Evolutionary conservation across 2,113 vertebrate species (phyloP), one percentile per base, ranked within the genome.

Genomic region (Aythya baeri): DNA sequence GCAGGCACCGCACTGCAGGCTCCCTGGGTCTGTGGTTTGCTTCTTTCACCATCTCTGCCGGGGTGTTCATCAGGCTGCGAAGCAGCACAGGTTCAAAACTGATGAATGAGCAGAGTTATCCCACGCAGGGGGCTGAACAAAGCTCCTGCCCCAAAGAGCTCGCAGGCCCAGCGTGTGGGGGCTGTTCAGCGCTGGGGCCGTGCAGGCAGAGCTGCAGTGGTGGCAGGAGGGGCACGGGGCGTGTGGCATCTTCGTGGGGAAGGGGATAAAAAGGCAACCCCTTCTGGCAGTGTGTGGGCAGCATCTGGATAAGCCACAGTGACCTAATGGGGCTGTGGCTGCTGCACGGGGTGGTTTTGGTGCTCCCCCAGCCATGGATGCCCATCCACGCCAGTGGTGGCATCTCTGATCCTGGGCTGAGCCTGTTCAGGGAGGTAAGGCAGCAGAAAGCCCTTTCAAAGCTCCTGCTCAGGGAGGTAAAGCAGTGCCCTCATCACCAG

Each of bases 1-100:
- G 38, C n/a, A n/a, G 29, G 26, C 38, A 44, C 5, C 0, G 2
- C 0, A 0, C 57, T 4, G 0, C 9, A 63, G 27, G 29, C 38
- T 86, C 55, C 17, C 0, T 0, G 11, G 54, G 50, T 13, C 55
- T 26, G 72, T 17, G 11, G 31, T 46, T 83, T 38, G 25, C 25
- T 25, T 38, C 15, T 66, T 16, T 61, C 0, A 0, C n/a, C 13
- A 17, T 44, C 75, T 83, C 23, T 2, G 1, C 7, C 0, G 1
- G 61, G 31, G 7, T 27, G 0, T 76, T 61, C 2, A 0, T 29
- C 26, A 73, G 59, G 5, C 25, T 55, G 2, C 9, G 20, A 6
- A 17, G 29, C 38, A n/a, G 77, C 38, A 58, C n/a, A 44, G 15
- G 57, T 57, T 78, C 3, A 65, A 20, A 65, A 65, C 26, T 41